A percentile compares a stretch with the other conserved stretches of the same genome.
Conservation (phyloP, 2,888 invertebrate species). For the Temnothorax ravouxi region DNA sequence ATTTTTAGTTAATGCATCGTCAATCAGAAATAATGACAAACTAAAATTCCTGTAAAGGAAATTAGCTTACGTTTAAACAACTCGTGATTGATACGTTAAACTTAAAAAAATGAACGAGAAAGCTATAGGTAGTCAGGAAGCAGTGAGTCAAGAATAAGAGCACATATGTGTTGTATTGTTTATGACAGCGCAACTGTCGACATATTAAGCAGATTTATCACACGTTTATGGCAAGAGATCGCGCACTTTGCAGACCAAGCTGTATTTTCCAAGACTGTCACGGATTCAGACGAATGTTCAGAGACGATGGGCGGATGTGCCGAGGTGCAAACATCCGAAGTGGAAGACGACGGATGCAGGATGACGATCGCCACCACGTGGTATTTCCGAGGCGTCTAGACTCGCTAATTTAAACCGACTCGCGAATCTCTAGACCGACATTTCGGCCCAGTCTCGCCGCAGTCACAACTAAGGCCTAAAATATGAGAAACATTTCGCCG, state of each 20-base stretch:
- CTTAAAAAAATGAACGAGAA: neutral
- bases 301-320: constrained; percentile 39
- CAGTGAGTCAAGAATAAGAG: neutral
- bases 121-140: neutral
- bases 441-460: constrained; percentile 73
- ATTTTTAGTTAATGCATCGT: neutral
- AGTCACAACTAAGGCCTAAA: constrained; percentile 76
- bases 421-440: constrained; percentile 66
- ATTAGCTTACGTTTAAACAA: neutral
- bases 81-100: neutral
- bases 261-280: constrained; percentile 6
- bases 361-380: constrained; percentile 73
- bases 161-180: neutral
- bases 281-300: constrained; percentile 4
- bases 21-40: neutral
- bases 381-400: constrained; percentile 81
- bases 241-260: neutral
- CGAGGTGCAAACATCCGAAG: constrained; percentile 69
- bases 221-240: neutral
- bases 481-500: constrained; percentile 75
- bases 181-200: neutral
- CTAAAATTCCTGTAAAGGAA: neutral
- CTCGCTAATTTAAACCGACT: constrained; percentile 81
- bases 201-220: constrained; percentile 27
- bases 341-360: constrained; percentile 52